Evolutionary conservation across 2,888 invertebrate genomes (phyloP).

Genomic region (Cynaeus angustus): DNA sequence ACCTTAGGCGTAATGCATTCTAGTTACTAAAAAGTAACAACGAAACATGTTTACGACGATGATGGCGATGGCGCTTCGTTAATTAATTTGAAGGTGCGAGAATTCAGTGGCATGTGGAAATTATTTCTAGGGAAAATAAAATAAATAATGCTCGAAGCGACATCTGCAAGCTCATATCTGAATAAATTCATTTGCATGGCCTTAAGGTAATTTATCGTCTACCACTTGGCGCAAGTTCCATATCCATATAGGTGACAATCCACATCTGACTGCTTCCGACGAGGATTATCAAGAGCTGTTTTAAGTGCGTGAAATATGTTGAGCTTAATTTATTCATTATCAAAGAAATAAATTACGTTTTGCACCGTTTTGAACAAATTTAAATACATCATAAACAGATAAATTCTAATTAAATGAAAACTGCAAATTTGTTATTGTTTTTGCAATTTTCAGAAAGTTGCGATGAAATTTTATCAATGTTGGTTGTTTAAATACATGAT

Average conservation of each 20-base stretch:
- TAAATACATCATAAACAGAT: too few species aligned
- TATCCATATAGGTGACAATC: constrained; percentile 40
- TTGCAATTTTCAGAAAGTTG: too few species aligned
- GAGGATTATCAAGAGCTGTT: constrained; percentile 10
- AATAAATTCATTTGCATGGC: constrained; percentile 49
- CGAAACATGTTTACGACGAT: constrained; percentile 31
- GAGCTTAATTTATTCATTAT: not conserved
- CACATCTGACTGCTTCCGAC: constrained; percentile 33
- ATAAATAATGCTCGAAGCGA: constrained; percentile 42
- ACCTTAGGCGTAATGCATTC: not conserved
- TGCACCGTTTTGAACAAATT: too few species aligned
- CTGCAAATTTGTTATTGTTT: too few species aligned
- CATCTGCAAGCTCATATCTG: constrained; percentile 46
- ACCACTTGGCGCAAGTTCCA: constrained; percentile 36
- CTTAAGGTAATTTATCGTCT: constrained; percentile 43
- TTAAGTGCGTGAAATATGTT: constrained; percentile 1
- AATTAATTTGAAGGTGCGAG: constrained; percentile 47
- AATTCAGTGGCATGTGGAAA: constrained; percentile 45
- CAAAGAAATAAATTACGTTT: too few species aligned
- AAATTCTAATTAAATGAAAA: too few species aligned
- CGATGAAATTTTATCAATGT: too few species aligned
- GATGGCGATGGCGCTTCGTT: constrained; percentile 28
- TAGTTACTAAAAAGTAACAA: constrained; percentile 1
- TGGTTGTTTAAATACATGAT: too few species aligned
- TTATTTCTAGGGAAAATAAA: constrained; percentile 43